These are phyloP conservation scores for Stercorarius parasiticus DNA, from an alignment of 2,113 vertebrate genomes.

Conservation along the genomic window DNA sequence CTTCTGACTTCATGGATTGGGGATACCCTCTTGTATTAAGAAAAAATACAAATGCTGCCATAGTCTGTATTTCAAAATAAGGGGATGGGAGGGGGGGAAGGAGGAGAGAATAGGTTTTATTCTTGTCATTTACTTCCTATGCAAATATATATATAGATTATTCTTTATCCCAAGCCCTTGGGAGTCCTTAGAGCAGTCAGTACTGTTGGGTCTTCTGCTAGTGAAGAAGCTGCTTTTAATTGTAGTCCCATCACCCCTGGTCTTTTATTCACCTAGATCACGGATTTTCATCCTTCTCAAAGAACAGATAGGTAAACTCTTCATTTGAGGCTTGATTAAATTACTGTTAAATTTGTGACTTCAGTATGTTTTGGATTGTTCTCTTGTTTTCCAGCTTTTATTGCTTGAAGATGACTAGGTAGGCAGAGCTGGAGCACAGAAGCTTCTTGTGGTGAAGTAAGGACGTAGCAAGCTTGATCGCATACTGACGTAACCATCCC, in stretches of 20 bases:
- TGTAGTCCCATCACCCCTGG: neutral
- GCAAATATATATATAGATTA: neutral
- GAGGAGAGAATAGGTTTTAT: neutral
- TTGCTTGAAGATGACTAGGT: neutral
- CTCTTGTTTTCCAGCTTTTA: neutral
- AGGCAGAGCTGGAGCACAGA: neutral
- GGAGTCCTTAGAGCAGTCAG: neutral
- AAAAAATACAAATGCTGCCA: neutral
- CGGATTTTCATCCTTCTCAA: neutral
- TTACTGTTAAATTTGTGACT: neutral
- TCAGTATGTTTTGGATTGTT: neutral
- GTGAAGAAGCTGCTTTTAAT: neutral
- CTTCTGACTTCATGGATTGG: neutral
- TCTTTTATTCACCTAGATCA: neutral
- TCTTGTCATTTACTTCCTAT: neutral
- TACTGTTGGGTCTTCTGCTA: neutral
- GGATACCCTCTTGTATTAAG: neutral
- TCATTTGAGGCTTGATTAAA: neutral
- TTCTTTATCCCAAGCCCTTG: neutral
- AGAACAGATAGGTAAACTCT: neutral
- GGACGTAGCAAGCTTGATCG: neutral
- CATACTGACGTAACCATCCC: neutral
- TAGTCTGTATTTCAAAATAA: neutral
- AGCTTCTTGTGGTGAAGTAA: neutral
- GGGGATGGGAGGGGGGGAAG: fast-evolving